phyloP scores from a whole-genome alignment of 2,113 vertebrate species.

The Thunnus maccoyii region DNA sequence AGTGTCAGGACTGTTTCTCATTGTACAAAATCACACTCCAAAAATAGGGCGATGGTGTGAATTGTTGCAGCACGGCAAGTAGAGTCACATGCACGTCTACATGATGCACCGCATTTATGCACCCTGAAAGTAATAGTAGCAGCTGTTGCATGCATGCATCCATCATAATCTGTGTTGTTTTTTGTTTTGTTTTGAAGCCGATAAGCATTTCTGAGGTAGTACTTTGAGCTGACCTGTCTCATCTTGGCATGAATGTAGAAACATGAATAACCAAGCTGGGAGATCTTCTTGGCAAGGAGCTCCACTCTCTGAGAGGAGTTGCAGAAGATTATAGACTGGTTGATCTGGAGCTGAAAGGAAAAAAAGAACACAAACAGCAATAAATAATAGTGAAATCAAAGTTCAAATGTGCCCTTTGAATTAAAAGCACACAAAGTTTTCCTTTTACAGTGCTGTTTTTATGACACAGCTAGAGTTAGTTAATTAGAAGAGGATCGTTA shows the following conservation, averaged over 20 bases:
- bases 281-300: slow-evolving; percentile 99
- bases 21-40: not conserved
- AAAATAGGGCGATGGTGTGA: slow-evolving; percentile 19
- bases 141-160: not conserved
- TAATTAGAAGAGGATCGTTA: not conserved
- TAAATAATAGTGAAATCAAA: not conserved
- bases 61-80: not conserved
- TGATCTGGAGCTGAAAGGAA: slow-evolving; percentile 94
- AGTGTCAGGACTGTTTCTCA: not conserved
- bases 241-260: slow-evolving; percentile 99
- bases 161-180: not conserved
- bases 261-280: slow-evolving; percentile 99
- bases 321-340: slow-evolving; percentile 99
- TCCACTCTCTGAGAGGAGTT: slow-evolving; percentile 99
- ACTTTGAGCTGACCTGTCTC: slow-evolving; percentile 92
- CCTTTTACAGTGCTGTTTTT: not conserved
- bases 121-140: not conserved
- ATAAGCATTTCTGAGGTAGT: not conserved
- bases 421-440: not conserved
- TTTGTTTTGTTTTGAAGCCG: slow-evolving; percentile 8
- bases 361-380: not conserved
- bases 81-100: not conserved
- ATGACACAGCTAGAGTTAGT: not conserved
- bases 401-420: not conserved
- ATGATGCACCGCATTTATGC: not conserved